Base-by-base conservation (phyloP, 2,797 vertebrate species). In the Loriculus beryllinus region DNA sequence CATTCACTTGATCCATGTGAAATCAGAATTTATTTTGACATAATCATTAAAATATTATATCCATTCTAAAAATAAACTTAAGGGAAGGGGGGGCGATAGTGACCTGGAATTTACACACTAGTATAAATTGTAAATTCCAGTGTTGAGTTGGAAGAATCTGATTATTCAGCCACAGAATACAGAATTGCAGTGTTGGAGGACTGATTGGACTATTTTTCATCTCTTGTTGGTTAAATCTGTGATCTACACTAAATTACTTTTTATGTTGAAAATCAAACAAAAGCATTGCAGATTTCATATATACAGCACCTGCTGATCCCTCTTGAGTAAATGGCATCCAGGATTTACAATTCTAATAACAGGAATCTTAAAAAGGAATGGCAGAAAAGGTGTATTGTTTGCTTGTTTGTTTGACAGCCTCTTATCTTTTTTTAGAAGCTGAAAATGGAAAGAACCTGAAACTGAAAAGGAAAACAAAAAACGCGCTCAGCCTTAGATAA, bases 321-420 rank as follows among this genome's bases (percentile, higher is more conserved):
- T 86, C 51, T 14, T 81, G 51, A 42, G 37, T 59, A 60, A 91
- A 88, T 64, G 29, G 75, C 22, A 11, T 60, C 31, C 20, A 76
- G 35, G n/a, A 88, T 92, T 92, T 93, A 67, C 78, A 91, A 67
- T 89, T 93, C 60, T 82, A 95, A 93, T 84, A 79, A 42, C 11
- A 88, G 15, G 26, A 63, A 92, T 92, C 89, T 87, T 20, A 49
- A 82, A 89, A 84, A 71, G 4, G 23, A 92, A 62, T 25, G 6
- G n/a, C 39, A 81, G 37, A 68, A 86, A 91, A 81, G 68, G 3
- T 9, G 1, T 18, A 15, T 11, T 70, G 42, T 42, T 83, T 70
- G 6, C 25, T 77, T 71, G 31, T 17, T 85, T 85, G 9, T 59
- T 64, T 89, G 67, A 82, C 63, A 87, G 22, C 7, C 9, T 81